phyloP scores from a whole-genome alignment of 2,888 invertebrate genomes.

The Chirona hameri region DNA sequence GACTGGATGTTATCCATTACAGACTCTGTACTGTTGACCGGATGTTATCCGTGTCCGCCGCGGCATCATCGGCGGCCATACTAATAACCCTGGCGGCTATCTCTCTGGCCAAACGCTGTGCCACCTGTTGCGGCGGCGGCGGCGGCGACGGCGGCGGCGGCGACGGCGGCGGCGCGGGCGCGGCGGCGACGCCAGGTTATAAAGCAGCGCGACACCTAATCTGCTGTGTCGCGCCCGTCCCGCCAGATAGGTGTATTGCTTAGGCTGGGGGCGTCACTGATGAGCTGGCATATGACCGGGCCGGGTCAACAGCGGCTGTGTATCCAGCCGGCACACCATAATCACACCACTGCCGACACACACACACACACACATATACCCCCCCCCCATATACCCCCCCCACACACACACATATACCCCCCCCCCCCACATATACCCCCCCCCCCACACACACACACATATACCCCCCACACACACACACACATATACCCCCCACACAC shows the following conservation, averaged over 20 bases:
- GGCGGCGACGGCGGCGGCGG: background rate
- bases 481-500: too few species aligned
- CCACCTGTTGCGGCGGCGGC: background rate
- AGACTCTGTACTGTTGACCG: background rate
- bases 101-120: background rate
- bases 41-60: background rate
- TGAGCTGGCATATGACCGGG: constrained; percentile 2
- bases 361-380: background rate
- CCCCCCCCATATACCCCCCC: too few species aligned
- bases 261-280: background rate
- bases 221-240: background rate
- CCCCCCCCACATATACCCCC: too few species aligned
- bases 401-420: too few species aligned
- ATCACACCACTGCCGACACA: background rate
- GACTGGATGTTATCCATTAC: too few species aligned
- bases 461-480: too few species aligned
- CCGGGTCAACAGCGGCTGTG: constrained; percentile 12
- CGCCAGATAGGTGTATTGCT: constrained; percentile 11
- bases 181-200: background rate
- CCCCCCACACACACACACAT: too few species aligned
- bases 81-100: constrained; percentile 11
- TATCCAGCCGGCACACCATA: background rate
- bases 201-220: background rate
- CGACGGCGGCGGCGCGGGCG: background rate
- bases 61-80: background rate